These are phyloP conservation scores for Sardinella longiceps DNA, from an alignment of 2,797 vertebrate species.

Conservation along the genomic window DNA sequence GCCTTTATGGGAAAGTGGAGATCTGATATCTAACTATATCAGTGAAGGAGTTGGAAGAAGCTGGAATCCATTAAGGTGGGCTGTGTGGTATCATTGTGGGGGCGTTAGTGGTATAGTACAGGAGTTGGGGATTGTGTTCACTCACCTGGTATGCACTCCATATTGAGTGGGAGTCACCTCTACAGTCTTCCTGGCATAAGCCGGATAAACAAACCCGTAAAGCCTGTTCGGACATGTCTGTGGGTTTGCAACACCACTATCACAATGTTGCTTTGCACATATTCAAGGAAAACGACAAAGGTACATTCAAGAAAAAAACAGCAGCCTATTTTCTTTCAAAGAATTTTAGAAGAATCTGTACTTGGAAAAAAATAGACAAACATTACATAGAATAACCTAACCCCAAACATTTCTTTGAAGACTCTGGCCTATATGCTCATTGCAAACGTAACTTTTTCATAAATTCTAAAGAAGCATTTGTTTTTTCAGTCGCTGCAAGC, in stretches of 20 bases:
- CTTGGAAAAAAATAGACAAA: not conserved
- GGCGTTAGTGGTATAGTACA: no score
- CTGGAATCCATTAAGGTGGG: no score
- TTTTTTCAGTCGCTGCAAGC: no score
- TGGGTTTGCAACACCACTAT: not conserved
- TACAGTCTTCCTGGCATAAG: slow-evolving; percentile 53
- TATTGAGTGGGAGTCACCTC: not conserved
- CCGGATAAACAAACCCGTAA: slow-evolving; percentile 39
- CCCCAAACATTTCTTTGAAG: not conserved
- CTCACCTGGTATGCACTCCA: not conserved
- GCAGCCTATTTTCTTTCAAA: not conserved
- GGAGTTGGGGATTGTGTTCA: no score
- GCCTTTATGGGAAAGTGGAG: no score
- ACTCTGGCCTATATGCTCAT: not conserved
- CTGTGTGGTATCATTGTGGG: no score
- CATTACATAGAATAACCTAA: not conserved
- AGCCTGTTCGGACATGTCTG: slow-evolving; percentile 53
- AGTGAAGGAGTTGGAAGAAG: no score
- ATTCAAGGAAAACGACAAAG: not conserved
- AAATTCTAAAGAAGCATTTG: not conserved
- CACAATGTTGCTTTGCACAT: not conserved
- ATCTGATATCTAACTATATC: no score
- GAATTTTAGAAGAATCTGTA: not conserved
- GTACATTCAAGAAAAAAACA: not conserved
- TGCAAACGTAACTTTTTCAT: not conserved